Conservation (phyloP, 2,888 invertebrate genomes). For the Perizoma flavofasciatum region DNA sequence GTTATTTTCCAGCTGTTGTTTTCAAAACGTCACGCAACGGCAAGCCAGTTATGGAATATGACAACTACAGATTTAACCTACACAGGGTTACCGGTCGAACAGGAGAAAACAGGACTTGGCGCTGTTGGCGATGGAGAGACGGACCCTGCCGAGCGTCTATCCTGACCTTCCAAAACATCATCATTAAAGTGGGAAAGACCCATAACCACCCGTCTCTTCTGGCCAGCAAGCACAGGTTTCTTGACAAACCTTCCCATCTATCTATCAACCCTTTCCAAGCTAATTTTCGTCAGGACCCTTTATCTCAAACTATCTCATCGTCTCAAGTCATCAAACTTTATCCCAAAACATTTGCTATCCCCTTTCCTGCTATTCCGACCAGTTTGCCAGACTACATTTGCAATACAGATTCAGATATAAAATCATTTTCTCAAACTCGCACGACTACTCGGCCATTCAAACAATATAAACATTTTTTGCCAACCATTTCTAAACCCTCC, state of each 20-base stretch:
- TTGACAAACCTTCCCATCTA: not conserved
- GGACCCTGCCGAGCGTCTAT: conserved; percentile 48
- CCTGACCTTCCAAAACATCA: conserved; percentile 31
- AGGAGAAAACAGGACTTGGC: conserved; percentile 46
- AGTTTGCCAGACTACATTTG: not conserved
- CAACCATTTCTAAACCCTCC: not conserved
- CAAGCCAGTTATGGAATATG: conserved; percentile 46
- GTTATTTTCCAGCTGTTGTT: conserved; percentile 23
- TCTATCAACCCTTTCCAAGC: not conserved
- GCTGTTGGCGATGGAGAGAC: conserved; percentile 46
- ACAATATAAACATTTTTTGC: not conserved
- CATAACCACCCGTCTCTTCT: conserved; percentile 16
- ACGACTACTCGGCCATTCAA: not conserved
- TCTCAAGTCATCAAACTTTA: not conserved
- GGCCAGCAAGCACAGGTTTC: conserved; percentile 2
- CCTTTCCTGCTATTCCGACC: not conserved
- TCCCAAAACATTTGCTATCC: not conserved
- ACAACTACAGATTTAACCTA: conserved; percentile 41
- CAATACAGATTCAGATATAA: not conserved
- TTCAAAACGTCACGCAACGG: conserved; percentile 45
- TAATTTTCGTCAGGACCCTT: not conserved
- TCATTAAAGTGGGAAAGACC: conserved; percentile 4
- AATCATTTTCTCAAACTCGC: not conserved
- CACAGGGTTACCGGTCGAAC: conserved; percentile 18
- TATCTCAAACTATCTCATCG: not conserved